Evolutionary conservation across 2,113 vertebrate species (phyloP), one percentile per base, ranked within the genome.

Genomic region (Tenebrosternarchus preto): DNA sequence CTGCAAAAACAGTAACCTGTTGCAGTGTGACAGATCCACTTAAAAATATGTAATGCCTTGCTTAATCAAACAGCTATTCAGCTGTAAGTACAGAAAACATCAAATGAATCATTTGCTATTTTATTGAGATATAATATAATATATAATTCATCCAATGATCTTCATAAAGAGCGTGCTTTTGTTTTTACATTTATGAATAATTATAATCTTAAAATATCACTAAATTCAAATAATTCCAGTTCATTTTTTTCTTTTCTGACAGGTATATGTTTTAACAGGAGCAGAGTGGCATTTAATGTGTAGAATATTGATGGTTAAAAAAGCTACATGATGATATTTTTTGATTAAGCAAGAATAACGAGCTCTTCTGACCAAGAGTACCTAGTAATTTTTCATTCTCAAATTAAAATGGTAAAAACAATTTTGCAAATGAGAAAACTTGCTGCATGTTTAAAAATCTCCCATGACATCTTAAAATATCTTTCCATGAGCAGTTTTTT

Each of bases 31-130:
- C 50, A 27, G 39, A 33, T 33, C n/a, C 22, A 60, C 2, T 20
- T 0, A 3, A 2, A 50, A 31, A 20, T 29, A 4, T 12, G 1
- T 12, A 31, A 27, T 36, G 29, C 24, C 56, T 61, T 70, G 22
- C 29, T 61, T 31, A 61, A 72, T 79, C 68, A 80, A 53, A 59
- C 57, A 73, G 39, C 68, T 63, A 57, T 24, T 53, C 36, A 79
- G 9, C 36, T 1, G 19, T 3, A 5, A 16, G 17, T 53, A 39
- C 77, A 60, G 25, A 46, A 67, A 50, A 22, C 29, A 36, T 67
- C 61, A 60, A 1, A 60, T 63, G 64, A n/a, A n/a, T 67, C 39
- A 31, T 76, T 60, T 76, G 16, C 12, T 66, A 53, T 25, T 36
- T 74, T 59, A 16, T 31, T 60, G 20, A 27, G n/a, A n/a, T n/a